Evolutionary conservation across 2,888 invertebrate genomes (phyloP).

Genomic region (Mesodorylaimus sp.): DNA sequence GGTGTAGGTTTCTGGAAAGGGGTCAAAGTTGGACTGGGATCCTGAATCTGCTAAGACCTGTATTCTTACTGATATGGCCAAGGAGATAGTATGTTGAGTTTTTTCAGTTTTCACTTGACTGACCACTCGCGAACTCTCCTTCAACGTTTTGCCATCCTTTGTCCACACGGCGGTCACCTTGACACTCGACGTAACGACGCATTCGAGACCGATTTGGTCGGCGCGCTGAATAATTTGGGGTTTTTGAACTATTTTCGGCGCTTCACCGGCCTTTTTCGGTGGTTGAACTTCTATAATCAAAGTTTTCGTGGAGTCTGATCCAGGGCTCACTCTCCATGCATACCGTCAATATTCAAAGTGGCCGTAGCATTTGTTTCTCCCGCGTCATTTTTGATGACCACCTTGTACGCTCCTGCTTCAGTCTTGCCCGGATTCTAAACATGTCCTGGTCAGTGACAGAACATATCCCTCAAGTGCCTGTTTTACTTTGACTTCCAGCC

Average conservation of each 20-base stretch:
- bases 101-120: no score
- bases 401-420: constrained; percentile 92
- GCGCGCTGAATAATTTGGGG: neutral
- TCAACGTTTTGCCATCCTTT: neutral
- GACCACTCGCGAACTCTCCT: neutral
- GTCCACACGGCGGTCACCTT: neutral
- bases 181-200: neutral
- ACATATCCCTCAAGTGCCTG: constrained; percentile 4
- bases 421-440: constrained; percentile 70
- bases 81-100: no score
- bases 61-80: no score
- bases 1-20: neutral
- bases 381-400: constrained; percentile 82
- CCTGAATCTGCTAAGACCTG: no score
- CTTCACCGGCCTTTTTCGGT: neutral
- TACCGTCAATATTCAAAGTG: constrained; percentile 81
- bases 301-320: no score
- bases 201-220: neutral
- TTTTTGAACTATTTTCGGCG: neutral
- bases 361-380: constrained; percentile 93
- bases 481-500: constrained; percentile 26
- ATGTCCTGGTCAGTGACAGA: neutral
- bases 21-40: no score
- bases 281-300: no score
- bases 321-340: no score